phyloP scores from a whole-genome alignment of 2,888 invertebrate genomes.

The Stenoptilia bipunctidactyla region DNA sequence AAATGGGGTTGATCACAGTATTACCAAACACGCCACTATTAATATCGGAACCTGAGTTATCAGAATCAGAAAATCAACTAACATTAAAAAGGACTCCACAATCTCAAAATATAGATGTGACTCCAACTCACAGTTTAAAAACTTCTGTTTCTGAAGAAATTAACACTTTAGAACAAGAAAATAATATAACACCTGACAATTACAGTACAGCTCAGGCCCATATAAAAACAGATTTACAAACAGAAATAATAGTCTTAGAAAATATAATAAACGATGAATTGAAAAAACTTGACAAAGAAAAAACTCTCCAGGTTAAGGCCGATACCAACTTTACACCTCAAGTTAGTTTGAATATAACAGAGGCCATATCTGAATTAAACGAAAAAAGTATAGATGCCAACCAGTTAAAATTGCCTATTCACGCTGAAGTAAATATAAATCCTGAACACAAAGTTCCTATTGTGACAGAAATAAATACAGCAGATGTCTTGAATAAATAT shows the following conservation, averaged over 20 bases:
- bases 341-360: conserved; percentile 72
- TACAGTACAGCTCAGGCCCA: conserved; percentile 29
- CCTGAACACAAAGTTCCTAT: conserved; percentile 62
- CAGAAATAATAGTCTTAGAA: conserved; percentile 49
- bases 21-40: conserved; percentile 71
- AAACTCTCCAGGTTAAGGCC: conserved; percentile 23
- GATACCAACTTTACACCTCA: too few species aligned
- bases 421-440: conserved; percentile 64
- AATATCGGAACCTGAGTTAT: conserved; percentile 72
- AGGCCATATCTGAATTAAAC: conserved; percentile 57
- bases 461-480: conserved; percentile 54
- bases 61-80: conserved; percentile 76
- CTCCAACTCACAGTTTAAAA: conserved; percentile 45
- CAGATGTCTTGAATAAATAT: conserved; percentile 33
- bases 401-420: conserved; percentile 41
- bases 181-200: conserved; percentile 6
- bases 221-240: conserved; percentile 39
- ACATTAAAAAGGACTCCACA: conserved; percentile 31
- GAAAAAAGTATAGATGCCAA: conserved; percentile 54
- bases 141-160: conserved; percentile 51
- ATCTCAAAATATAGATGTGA: conserved; percentile 25
- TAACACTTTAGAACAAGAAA: conserved; percentile 49
- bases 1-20: too few species aligned
- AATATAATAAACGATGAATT: conserved; percentile 63
- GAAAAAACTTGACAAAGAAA: conserved; percentile 61